Conservation (phyloP, 2,113 vertebrate species). For the Illadopsis cleaveri region DNA sequence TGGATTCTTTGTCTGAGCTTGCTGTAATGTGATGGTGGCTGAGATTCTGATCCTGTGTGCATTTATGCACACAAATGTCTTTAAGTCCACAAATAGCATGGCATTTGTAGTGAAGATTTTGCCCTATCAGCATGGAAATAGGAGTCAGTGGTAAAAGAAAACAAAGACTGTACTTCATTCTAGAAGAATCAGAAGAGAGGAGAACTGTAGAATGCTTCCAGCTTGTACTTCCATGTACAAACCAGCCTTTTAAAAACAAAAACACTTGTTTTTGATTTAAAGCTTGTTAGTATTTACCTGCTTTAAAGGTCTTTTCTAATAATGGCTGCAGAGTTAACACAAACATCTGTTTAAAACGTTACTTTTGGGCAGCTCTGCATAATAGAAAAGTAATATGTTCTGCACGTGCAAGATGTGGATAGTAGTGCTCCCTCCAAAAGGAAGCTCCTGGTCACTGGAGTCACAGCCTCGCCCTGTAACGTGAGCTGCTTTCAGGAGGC, state of each 20-base stretch:
- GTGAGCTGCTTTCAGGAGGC: neutral
- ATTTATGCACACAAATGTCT: neutral
- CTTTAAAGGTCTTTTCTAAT: neutral
- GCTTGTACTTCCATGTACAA: neutral
- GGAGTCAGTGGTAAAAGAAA: neutral
- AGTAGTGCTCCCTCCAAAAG: neutral
- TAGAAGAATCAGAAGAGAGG: neutral
- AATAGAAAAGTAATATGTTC: neutral
- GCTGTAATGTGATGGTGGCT: neutral
- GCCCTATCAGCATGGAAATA: neutral
- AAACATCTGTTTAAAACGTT: neutral
- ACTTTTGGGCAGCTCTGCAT: neutral
- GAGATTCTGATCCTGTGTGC: neutral
- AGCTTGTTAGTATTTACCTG: neutral
- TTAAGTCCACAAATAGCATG: neutral
- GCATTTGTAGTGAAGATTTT: neutral
- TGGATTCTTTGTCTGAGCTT: neutral
- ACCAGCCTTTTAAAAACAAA: neutral
- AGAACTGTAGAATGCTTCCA: neutral
- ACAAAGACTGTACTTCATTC: neutral
- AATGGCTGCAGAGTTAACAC: neutral
- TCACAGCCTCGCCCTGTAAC: rapidly evolving
- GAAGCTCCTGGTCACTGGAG: neutral
- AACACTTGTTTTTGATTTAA: neutral
- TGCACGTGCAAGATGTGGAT: neutral